Evolutionary conservation across 2,113 vertebrate genomes (phyloP).

Genomic region (Entosphenus tridentatus): DNA sequence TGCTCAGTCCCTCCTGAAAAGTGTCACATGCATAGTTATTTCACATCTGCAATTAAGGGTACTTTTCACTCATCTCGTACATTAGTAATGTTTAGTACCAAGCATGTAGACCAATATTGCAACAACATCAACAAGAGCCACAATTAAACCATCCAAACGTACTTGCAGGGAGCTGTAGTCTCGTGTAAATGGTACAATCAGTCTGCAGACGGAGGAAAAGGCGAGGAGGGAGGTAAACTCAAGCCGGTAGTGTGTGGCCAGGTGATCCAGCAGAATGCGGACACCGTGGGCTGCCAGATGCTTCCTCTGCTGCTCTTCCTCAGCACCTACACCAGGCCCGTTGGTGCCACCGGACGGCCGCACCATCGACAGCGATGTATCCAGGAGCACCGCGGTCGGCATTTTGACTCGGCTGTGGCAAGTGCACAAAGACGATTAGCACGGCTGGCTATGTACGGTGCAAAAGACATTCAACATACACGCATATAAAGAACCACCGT

Average conservation of each 20-base stretch:
- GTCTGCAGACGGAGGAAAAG: slow-evolving; percentile 82
- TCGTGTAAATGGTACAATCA: slow-evolving; percentile 83
- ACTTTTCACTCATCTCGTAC: no score
- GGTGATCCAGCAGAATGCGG: slow-evolving; percentile 94
- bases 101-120: no score
- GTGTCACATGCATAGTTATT: no score
- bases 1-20: slow-evolving; percentile 60
- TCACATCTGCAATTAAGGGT: no score
- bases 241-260: slow-evolving; percentile 87
- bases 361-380: slow-evolving; percentile 92
- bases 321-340: background rate
- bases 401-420: slow-evolving; percentile 21
- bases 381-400: slow-evolving; percentile 88
- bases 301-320: slow-evolving; percentile 84
- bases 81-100: no score
- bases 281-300: slow-evolving; percentile 78
- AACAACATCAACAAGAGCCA: no score
- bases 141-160: slow-evolving; percentile 4
- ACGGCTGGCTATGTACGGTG: no score
- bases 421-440: no score
- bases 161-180: slow-evolving; percentile 94
- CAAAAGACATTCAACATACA: no score
- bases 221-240: slow-evolving; percentile 79
- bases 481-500: no score
- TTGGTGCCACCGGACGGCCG: slow-evolving; percentile 55